Conservation (phyloP, 2,113 vertebrate species). For the Mustela nigripes region DNA sequence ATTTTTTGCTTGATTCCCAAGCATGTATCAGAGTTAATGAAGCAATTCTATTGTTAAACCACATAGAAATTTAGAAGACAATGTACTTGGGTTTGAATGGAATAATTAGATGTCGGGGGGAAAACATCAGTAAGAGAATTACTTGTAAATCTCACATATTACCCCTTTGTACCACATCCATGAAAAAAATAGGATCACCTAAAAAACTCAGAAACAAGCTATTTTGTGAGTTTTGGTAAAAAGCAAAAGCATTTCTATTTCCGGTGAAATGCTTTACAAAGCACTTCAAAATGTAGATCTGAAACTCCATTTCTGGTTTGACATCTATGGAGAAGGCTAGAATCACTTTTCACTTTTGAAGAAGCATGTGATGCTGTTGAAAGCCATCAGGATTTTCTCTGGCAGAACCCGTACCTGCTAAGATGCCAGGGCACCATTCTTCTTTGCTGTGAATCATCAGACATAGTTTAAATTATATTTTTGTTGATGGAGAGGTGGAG, state of each 20-base stretch:
- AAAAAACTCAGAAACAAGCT: background rate
- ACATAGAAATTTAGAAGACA: conserved; percentile 82
- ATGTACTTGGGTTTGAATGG: conserved; percentile 74
- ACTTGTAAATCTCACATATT: background rate
- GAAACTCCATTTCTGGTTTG: background rate
- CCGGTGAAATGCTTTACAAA: background rate
- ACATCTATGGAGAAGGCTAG: background rate
- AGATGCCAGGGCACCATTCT: background rate
- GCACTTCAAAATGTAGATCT: background rate
- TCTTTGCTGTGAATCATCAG: background rate
- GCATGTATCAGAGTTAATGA: conserved; percentile 75
- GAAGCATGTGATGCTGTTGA: background rate
- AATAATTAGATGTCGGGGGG: conserved; percentile 72
- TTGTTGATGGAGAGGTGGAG: background rate
- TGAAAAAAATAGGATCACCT: background rate
- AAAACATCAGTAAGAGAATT: conserved; percentile 4
- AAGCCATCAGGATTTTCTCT: background rate
- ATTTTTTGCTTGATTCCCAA: conserved; percentile 60
- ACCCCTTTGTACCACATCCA: background rate
- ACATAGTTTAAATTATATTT: background rate
- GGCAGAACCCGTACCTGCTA: background rate
- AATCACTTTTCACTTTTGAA: background rate
- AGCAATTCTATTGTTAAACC: conserved; percentile 83
- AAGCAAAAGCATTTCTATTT: conserved; percentile 41
- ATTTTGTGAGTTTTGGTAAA: background rate